A percentile compares a stretch with the other conserved stretches of the same genome.
Conservation (phyloP, 2,888 invertebrate genomes). For the Scrobipalpa costella region DNA sequence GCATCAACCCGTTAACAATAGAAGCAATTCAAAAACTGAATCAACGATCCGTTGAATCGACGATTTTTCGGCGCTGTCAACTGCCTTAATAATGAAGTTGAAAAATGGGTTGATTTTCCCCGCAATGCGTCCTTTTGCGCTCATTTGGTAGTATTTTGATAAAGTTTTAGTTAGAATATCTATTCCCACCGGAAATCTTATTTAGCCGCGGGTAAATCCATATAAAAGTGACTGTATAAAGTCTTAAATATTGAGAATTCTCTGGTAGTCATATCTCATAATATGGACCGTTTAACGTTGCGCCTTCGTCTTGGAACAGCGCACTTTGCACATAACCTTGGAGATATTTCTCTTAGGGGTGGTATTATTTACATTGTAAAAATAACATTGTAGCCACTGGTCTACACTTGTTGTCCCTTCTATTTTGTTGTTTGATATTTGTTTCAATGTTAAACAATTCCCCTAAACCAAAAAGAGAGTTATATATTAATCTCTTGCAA, state of each 20-base stretch:
- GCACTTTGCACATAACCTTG: background rate
- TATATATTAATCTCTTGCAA: too few species aligned
- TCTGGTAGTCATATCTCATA: background rate
- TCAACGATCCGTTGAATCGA: conserved; percentile 39
- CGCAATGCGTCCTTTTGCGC: background rate
- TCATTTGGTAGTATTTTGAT: background rate
- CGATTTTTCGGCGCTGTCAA: conserved; percentile 48
- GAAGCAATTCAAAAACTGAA: conserved; percentile 55
- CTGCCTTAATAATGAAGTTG: conserved; percentile 5
- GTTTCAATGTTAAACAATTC: too few species aligned
- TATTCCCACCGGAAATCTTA: too few species aligned
- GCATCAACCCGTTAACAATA: conserved; percentile 50
- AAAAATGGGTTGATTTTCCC: conserved; percentile 1
- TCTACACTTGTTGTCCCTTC: too few species aligned
- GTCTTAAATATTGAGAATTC: background rate
- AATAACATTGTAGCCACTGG: too few species aligned
- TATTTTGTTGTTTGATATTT: too few species aligned
- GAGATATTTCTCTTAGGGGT: background rate
- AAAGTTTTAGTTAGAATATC: too few species aligned
- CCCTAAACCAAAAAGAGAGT: too few species aligned
- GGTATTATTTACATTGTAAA: background rate
- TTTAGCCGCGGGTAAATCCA: too few species aligned
- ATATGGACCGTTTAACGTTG: background rate
- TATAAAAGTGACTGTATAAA: too few species aligned
- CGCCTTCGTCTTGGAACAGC: conserved; percentile 2